phyloP scores from a whole-genome alignment of 2,888 invertebrate species.

The Halictus quadricinctus region DNA sequence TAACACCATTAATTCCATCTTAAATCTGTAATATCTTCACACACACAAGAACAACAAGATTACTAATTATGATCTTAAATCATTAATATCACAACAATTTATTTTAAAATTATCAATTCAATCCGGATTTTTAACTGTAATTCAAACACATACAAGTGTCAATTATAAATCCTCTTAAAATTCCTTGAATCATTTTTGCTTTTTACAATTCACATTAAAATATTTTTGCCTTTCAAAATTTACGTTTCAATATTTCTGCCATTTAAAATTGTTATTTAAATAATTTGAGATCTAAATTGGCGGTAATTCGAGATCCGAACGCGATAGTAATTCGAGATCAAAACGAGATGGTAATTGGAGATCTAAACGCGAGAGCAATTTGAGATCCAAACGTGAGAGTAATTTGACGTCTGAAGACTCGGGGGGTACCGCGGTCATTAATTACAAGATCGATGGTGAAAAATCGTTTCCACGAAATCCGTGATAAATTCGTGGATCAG shows the following conservation, averaged over 20 bases:
- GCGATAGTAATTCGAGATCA: too few relatives aligned
- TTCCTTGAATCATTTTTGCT: not conserved
- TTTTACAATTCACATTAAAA: too few relatives aligned
- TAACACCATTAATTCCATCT: not conserved
- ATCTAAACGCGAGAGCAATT: not conserved
- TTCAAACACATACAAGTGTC: not conserved
- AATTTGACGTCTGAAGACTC: not conserved
- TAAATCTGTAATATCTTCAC: not conserved
- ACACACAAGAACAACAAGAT: not conserved
- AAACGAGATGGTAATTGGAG: not conserved
- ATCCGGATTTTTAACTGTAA: too few relatives aligned
- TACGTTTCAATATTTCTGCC: too few relatives aligned
- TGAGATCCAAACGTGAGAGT: not conserved
- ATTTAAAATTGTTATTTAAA: too few relatives aligned
- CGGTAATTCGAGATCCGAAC: too few relatives aligned
- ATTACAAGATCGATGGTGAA: not conserved
- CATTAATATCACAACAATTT: too few relatives aligned
- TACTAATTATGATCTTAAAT: not conserved
- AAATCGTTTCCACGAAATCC: not conserved
- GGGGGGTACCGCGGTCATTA: not conserved
- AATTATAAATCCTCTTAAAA: not conserved
- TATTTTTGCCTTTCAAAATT: too few relatives aligned
- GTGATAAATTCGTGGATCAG: constrained; percentile 1
- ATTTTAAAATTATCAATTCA: too few relatives aligned
- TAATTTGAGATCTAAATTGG: too few relatives aligned